Conservation (phyloP, 2,797 vertebrate species). For the Hephaestus fuliginosus region DNA sequence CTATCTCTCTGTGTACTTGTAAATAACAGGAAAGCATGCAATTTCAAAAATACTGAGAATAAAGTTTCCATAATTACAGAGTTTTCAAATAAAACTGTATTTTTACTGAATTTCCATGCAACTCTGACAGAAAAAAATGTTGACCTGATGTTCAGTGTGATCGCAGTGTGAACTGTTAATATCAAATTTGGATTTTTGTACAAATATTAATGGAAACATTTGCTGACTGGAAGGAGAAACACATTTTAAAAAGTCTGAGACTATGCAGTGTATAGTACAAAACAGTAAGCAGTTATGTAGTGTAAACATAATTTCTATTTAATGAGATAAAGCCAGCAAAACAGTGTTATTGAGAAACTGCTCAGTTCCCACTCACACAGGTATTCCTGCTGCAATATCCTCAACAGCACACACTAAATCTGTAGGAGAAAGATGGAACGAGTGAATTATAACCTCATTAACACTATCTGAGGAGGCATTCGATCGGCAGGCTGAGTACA, state of each 20-base stretch:
- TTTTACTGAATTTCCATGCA: background rate
- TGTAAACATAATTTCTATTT: background rate
- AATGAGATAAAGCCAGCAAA: background rate
- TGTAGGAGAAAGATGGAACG: constrained; percentile 1
- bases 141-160: background rate
- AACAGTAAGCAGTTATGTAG: background rate
- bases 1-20: no score
- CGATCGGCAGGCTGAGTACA: constrained; percentile 20
- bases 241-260: background rate
- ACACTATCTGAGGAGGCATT: constrained; percentile 30
- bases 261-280: background rate
- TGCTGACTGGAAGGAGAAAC: background rate
- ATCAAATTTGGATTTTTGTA: background rate
- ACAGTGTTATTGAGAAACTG: background rate
- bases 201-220: background rate
- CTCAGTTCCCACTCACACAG: background rate
- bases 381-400: background rate
- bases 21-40: no score
- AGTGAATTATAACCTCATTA: constrained; percentile 41
- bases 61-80: background rate
- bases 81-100: background rate
- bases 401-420: background rate
- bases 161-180: no score
- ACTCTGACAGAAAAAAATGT: background rate
- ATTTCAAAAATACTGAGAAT: no score